Evolutionary conservation across 2,888 invertebrate genomes (phyloP).

Genomic region (Dione vanillae): DNA sequence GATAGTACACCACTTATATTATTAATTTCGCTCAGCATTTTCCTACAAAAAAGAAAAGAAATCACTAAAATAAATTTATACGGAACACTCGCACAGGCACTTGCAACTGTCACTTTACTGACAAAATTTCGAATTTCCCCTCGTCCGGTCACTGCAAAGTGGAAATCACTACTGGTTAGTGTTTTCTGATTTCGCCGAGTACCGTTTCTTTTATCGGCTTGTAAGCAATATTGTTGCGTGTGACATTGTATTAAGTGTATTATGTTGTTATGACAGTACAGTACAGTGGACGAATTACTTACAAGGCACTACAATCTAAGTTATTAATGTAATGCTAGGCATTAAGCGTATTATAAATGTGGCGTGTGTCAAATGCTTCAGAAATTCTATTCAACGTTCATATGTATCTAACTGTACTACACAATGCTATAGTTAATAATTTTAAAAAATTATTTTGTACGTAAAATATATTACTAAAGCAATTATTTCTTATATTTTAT

Average conservation of each 20-base stretch:
- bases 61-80: conserved; percentile 60
- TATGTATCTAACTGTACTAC: too few relatives aligned
- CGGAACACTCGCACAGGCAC: conserved; percentile 75
- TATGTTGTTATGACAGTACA: conserved; percentile 52
- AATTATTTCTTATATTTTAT: too few relatives aligned
- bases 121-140: conserved; percentile 77
- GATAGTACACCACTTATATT: conserved; percentile 83
- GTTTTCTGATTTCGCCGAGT: conserved; percentile 63
- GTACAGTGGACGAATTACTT: conserved; percentile 35
- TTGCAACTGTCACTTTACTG: conserved; percentile 60
- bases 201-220: conserved; percentile 66
- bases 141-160: conserved; percentile 83
- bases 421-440: too few relatives aligned
- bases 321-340: conserved; percentile 29
- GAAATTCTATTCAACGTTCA: too few relatives aligned
- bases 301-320: conserved; percentile 2
- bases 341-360: not conserved
- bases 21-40: conserved; percentile 82
- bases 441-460: too few relatives aligned
- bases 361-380: too few relatives aligned
- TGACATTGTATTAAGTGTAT: conserved; percentile 49
- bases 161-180: conserved; percentile 82
- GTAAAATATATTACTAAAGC: too few relatives aligned
- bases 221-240: conserved; percentile 66
- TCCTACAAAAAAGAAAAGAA: conserved; percentile 83